Evolutionary conservation across 2,113 vertebrate species (phyloP), one percentile per base, ranked within the genome.

Genomic region (Symphodus melops): DNA sequence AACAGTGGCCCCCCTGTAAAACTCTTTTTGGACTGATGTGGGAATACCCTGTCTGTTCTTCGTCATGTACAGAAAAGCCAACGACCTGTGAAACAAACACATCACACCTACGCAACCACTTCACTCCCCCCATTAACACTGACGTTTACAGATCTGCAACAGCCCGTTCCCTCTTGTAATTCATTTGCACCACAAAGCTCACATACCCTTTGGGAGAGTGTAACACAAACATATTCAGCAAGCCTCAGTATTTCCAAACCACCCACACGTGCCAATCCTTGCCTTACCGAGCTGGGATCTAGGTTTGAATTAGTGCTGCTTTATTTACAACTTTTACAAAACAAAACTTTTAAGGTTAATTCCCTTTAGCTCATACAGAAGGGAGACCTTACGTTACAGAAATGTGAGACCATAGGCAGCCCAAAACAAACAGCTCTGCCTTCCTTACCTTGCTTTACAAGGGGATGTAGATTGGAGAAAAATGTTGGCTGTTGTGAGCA

Each of bases 241-340:
- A 86, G 91, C 79, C 88, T 92, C 90, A 91, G 76, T 88, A 70
- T 92, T 92, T 91, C 90, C 92, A 91, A 86, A 78, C 86, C 88
- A 89, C 84, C 87, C 83, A 89, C 82, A 83, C 74, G 54, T 86
- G 75, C 85, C 80, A 51, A 80, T 64, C 72, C 68, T 83, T 85
- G 79, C 88, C 83, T 68, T 74, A 81, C 76, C 82, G 86, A 86
- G 84, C 81, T 67, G 81, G 77, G 82, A 87, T 86, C 68, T 70
- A 54, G 73, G 76, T 78, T 82, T 83, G 86, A 93, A 91, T 90
- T 77, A 88, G 83, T 82, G 76, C 75, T 9, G 74, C 90, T 88
- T 89, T 92, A 90, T 92, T 92, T 90, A 86, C 88, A 86, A 84
- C 73, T 72, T 86, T 78, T 80, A 86, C 77, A 88, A 88, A 88